Evolutionary conservation across 2,113 vertebrate genomes (phyloP), one percentile per base, ranked within the genome.

Genomic region (Osmerus eperlanus): DNA sequence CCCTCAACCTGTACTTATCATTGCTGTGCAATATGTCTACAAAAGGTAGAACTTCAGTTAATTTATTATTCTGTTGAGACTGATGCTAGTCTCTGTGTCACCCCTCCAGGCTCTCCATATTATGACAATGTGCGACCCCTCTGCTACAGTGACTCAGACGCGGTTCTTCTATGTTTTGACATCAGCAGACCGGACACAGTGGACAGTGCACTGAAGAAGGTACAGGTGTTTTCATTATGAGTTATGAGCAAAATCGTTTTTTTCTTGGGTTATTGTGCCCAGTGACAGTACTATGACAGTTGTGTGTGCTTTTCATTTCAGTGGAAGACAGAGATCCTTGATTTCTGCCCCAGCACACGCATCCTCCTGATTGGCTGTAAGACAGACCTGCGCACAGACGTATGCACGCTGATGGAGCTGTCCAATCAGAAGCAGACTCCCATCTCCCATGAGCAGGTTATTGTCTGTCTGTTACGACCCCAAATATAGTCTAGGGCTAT

Each of bases 41-140:
- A 11, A 47, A 47, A 11, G 9, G 9, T 47, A 47, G 41, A 47
- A 47, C 9, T 47, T 47, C 41, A 9, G 9, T 47, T 12, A 47
- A 4, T 11, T 2, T 47, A 0, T 0, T 47, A 47, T 9, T 9
- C 5, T 47, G 7, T 55, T 52, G 59, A 55, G 16, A 41, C 66
- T 62, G 29, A 62, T 14, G 1, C 64, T 4, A 65, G n/a, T 3
- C 36, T 18, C 59, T 47, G 21, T 1, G 67, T 53, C 73, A 28
- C 75, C 36, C n/a, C 23, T 72, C 12, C 65, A 97, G 96, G 96
- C 11, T 98, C 96, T 61, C 97, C 96, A 0, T 98, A 99, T 86
- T 99, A 98, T 0, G 95, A 99, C 90, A 99, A 98, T 0, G 97
- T 99, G 69, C 91, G 96, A 15, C 97, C 97, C 2, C 94, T 99